Base-by-base conservation (phyloP, 2,113 vertebrate genomes). In the Cephalopholis sonnerati region DNA sequence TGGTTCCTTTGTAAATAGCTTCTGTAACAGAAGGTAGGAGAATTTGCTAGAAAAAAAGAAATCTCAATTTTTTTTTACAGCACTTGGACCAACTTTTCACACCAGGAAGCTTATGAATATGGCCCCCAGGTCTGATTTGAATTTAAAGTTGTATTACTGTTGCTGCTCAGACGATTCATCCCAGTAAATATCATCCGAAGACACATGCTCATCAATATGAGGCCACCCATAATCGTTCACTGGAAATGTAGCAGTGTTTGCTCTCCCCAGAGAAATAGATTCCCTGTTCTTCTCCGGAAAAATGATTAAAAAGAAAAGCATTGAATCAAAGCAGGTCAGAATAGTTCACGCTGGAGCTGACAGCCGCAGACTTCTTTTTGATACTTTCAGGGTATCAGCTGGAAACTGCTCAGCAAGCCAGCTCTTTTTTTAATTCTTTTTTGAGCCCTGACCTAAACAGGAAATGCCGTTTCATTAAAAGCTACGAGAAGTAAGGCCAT, bases 401-500 rank as follows among this genome's bases (percentile, higher is more conserved):
- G 36, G 67, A 82, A 74, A 77, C 18, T 39, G n/a, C 12, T 36
- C 51, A 0, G 66, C n/a, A 53, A 83, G 25, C 82, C 61, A 7
- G 16, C n/a, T 70, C 18, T 59, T 22, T 32, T 81, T 76, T 64
- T 27, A 9, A n/a, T 41, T 41, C 20, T 66, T 61, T 22, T 57
- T 62, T 77, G 58, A 71, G 77, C 66, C 24, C 10, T 79, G 75
- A 80, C 64, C 63, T 75, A 61, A 83, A 79, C 36, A 59, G 29
- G 55, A 83, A 83, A 81, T 81, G 64, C 17, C 70, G 29, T 88
- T 91, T 85, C 59, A 74, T 83, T 75, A 81, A 69, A 63, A 66
- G 50, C 62, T 69, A 32, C 27, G 24, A 39, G 36, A 83, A 69
- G 46, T 75, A 68, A 80, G 58, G 78, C 32, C 13, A 50, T 50